A percentile compares a stretch with the other conserved stretches of the same genome.
Conservation (phyloP, 92 coral and sea anemone species). For the Meandrina meandrites region DNA sequence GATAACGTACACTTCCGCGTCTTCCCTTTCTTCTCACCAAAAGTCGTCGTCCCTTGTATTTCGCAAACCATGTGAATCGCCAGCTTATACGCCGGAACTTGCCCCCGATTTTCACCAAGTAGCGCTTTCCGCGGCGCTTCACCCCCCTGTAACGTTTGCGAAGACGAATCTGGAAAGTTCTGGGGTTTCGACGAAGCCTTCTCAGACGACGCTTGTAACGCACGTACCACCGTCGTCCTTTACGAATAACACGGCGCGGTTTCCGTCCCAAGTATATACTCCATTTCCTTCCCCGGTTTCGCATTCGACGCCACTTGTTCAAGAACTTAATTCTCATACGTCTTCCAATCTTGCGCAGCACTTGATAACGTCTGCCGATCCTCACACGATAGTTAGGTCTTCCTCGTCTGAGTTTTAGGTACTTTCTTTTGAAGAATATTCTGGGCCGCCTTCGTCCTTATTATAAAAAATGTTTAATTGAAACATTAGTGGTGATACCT, state of each 20-base stretch:
- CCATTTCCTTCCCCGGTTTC: background rate
- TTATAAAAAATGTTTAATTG: background rate
- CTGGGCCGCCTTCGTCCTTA: slow-evolving; percentile 23
- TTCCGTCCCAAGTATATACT: background rate
- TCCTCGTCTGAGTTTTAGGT: slow-evolving; percentile 21
- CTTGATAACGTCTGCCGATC: background rate
- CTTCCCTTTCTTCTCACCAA: slow-evolving; percentile 21
- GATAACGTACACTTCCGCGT: background rate
- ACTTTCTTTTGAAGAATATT: background rate
- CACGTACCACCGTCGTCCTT: slow-evolving; percentile 23
- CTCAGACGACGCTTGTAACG: background rate
- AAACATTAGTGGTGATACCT: background rate
- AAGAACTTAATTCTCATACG: slow-evolving; percentile 8
- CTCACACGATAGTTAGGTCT: background rate
- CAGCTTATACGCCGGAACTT: background rate
- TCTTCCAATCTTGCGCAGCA: slow-evolving; percentile 8
- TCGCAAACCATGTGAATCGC: slow-evolving; percentile 13
- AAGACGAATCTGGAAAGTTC: slow-evolving; percentile 2
- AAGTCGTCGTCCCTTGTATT: slow-evolving; percentile 7
- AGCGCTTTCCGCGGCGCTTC: background rate
- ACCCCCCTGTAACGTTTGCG: background rate
- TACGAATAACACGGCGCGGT: background rate
- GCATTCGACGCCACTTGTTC: slow-evolving; percentile 13
- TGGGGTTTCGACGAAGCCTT: slow-evolving; percentile 4
- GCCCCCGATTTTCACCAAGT: background rate